Base-by-base conservation (phyloP, 2,888 invertebrate species). In the Drosophila ezoana region DNA sequence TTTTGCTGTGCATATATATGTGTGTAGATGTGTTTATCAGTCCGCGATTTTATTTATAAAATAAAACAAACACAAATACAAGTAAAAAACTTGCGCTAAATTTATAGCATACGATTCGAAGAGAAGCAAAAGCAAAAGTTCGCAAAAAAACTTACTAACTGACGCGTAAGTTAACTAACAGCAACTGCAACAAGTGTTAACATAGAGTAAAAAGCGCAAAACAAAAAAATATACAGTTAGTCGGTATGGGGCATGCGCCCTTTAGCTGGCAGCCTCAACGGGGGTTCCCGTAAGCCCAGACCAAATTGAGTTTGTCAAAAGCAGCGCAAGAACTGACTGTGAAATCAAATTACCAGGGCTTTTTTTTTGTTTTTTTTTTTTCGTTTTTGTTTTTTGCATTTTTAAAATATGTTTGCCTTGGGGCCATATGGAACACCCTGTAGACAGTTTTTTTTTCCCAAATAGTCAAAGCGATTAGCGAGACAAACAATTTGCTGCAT, bases 331-430 rank as follows among this genome's bases (percentile, higher is more conserved):
- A 77, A 67, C 35, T 44, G 51, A 58, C 64, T 38, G 56, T 53
- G 64, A 81, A 78, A 78, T 78, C 53, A 23, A 79, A 78, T 81
- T 77, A 79, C 62, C 40, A 52, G 70, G 28, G 28, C 28, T 28
- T 28, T 28, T 28, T 28, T 8, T 23, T 0, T 47, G 16, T 37
- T 33, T 61, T 43, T 35, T 18, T 16, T 16, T 44, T 20, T 43
- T 3, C 4, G 9, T 16, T 20, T 33, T 49, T 43, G 28, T 33
- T 35, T 35, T 38, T 35, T 43, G n/a, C 44, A 23, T 33, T 33
- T 52, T 43, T 16, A 16, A 6, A 38, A 37, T 37, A 4, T 28
- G 16, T 28, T 49, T 11, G 41, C 57, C n/a, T 43, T 51, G 32
- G 33, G n/a, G 11, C 38, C 51, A 18, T 11, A 49, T 18, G n/a